These are phyloP conservation scores for Papilio polytes DNA, from an alignment of 1,140 invertebrate genomes.

Conservation along the genomic window DNA sequence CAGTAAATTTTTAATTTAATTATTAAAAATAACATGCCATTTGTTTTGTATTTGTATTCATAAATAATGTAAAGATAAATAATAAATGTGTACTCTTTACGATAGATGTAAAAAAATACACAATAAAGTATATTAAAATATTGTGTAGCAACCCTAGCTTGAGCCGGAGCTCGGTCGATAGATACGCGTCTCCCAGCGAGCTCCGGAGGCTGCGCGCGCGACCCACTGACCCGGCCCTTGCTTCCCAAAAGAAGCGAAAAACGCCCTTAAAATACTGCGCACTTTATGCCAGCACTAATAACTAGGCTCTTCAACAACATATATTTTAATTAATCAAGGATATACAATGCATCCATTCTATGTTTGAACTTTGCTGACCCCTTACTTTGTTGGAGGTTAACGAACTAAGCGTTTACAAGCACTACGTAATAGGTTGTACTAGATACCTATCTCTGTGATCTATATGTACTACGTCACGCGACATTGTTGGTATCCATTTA, in stretches of 20 bases:
- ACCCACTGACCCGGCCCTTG: constrained; percentile 79
- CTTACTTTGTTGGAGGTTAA: constrained; percentile 20
- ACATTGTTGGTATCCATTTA: neutral
- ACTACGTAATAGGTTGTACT: constrained; percentile 26
- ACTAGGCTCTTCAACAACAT: constrained; percentile 12
- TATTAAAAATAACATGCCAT: too few species aligned
- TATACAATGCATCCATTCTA: constrained; percentile 32
- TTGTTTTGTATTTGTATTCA: too few species aligned
- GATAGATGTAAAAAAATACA: neutral
- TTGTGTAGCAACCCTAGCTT: constrained; percentile 63
- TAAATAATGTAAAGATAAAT: too few species aligned
- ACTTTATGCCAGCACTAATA: constrained; percentile 49
- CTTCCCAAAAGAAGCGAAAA: constrained; percentile 58
- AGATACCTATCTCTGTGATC: constrained; percentile 21
- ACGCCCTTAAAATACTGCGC: constrained; percentile 58
- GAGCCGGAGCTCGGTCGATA: constrained; percentile 77
- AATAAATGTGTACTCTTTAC: too few species aligned
- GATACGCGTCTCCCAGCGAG: constrained; percentile 75
- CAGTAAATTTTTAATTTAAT: too few species aligned
- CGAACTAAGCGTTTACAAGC: constrained; percentile 23
- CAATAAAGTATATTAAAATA: constrained; percentile 24
- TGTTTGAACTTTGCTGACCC: constrained; percentile 23
- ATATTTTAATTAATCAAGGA: constrained; percentile 38
- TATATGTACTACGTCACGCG: constrained; percentile 17
- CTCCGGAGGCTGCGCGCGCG: constrained; percentile 77